Percentiles rank a stretch among this genome's conserved stretches.
These are phyloP conservation scores for Falco naumanni DNA, from an alignment of 2,797 vertebrate species.

Conservation along the genomic window DNA sequence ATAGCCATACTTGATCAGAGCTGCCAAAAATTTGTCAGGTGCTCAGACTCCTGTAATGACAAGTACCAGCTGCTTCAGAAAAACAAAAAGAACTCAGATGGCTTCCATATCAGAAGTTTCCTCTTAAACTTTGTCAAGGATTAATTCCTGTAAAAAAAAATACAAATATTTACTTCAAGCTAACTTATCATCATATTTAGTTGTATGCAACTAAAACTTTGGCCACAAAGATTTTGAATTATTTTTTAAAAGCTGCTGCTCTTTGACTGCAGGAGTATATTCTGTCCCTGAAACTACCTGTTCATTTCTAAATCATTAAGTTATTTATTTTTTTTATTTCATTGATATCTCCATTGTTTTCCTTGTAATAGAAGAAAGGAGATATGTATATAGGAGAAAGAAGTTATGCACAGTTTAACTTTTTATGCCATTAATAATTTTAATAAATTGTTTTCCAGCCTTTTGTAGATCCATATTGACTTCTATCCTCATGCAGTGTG, in stretches of 20 bases:
- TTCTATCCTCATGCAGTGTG: neutral
- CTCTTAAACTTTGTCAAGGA: neutral
- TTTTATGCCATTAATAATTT: neutral
- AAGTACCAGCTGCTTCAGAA: neutral
- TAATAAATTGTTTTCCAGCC: neutral
- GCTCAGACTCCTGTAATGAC: neutral
- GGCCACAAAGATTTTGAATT: neutral
- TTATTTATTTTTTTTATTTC: neutral
- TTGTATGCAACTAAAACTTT: no score
- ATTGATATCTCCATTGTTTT: neutral
- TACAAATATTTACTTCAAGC: neutral
- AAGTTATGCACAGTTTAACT: neutral
- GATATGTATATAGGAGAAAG: neutral
- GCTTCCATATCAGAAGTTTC: neutral
- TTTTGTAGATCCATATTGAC: neutral
- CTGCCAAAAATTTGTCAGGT: neutral
- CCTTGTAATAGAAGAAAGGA: neutral
- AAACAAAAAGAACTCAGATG: neutral
- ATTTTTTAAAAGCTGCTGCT: neutral
- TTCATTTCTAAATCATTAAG: neutral
- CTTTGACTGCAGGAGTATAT: neutral
- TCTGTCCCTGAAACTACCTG: neutral
- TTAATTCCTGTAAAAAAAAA: neutral
- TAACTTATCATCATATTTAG: neutral
- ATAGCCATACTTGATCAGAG: neutral